phyloP scores from a whole-genome alignment of 2,797 vertebrate genomes.

The Gambelia wislizenii region DNA sequence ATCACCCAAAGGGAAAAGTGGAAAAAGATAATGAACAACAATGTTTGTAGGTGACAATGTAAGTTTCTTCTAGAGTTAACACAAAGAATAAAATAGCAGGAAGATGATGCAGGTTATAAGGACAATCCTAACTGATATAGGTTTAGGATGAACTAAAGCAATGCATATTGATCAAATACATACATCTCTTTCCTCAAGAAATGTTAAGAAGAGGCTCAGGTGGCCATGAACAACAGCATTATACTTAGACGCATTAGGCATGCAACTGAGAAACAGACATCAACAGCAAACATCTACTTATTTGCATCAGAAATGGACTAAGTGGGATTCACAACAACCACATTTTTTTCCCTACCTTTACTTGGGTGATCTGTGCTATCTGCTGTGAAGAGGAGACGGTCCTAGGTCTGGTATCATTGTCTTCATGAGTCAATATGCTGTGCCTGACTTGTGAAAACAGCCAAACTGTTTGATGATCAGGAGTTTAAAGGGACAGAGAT shows the following conservation, averaged over 20 bases:
- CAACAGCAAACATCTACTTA: background rate
- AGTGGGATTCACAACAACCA: constrained; percentile 8
- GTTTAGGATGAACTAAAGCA: background rate
- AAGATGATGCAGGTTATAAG: background rate
- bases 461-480: constrained; percentile 11
- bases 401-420: background rate
- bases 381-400: background rate
- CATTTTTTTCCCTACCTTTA: constrained; percentile 16
- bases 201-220: background rate
- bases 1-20: background rate
- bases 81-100: background rate
- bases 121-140: background rate
- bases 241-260: background rate
- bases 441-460: background rate
- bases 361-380: background rate
- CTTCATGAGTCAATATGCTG: constrained; percentile 7
- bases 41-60: background rate
- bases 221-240: background rate
- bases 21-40: background rate
- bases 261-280: background rate
- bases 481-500: constrained; percentile 29
- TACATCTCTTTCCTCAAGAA: background rate
- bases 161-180: background rate
- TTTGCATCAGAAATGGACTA: background rate
- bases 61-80: constrained; percentile 1